Base-by-base conservation (phyloP, 2,888 invertebrate species). In the Coelogynopora nodosa region DNA sequence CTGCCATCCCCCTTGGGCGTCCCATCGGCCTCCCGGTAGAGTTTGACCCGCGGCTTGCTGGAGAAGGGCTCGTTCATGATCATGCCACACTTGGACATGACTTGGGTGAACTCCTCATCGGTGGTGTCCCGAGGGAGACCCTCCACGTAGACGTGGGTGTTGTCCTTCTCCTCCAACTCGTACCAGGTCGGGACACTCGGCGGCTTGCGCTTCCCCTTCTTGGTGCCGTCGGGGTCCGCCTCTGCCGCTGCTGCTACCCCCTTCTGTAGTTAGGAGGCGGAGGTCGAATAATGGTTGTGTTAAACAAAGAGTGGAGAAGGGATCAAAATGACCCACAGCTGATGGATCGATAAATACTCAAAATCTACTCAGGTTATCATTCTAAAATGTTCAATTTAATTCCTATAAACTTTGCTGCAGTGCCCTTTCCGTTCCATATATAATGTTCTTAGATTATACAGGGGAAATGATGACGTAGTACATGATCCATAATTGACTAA, bases 81-180 rank as follows among this genome's bases (percentile, higher is more conserved):
- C 88, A 99, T 94, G 0, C 99, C 99, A 93, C 95, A 99, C 92
- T 99, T 99, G 89, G 95, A 94, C 96, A 99, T 98, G 67, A 98
- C 93, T 90, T 96, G 95, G 81, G 95, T 94, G 92, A 97, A 96
- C 88, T 97, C 95, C 27, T 93, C 92, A 18, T 82, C 28, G 10
- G 82, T 84, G 0, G 31, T 27, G 26, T 87, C 87, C 0, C 30
- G 23, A n/a, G 84, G 87, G 5, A 87, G 27, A 31, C 96, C 96
- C 29, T 95, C 95, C 0, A 99, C 97, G 93, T 99, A 99, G 0
- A 99, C 97, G 92, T 97, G 97, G 0, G 97, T 97, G 91, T 97
- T 98, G 90, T 95, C 94, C 29, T 94, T 94, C 87, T 96, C 95
- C 88, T 96, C 94, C 31, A 96, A 93, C 88, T 99, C 95, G 92